These are phyloP conservation scores for Eunapius fragilis DNA, from an alignment of 37 sponge, comb jelly and placozoan species.

Conservation along the genomic window DNA sequence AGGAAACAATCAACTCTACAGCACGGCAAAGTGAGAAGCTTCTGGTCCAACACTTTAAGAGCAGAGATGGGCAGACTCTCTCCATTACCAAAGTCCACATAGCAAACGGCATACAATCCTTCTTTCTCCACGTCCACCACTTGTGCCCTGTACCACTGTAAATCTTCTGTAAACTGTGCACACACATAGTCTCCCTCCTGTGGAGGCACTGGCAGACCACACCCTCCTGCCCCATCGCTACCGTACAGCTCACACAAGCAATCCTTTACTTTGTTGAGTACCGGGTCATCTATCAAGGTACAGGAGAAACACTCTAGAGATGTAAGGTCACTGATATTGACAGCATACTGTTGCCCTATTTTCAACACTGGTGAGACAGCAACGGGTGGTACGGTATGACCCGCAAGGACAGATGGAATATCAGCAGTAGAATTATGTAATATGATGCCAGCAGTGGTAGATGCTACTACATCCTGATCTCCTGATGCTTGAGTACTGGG, in stretches of 20 bases:
- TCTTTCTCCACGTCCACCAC: neutral
- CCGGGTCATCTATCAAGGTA: slow-evolving; percentile 1
- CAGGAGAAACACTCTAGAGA: slow-evolving; percentile 25
- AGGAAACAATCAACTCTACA: slow-evolving; percentile 58
- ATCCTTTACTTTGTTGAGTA: neutral
- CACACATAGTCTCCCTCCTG: slow-evolving; percentile 36
- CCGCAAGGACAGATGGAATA: no score
- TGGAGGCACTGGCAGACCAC: neutral
- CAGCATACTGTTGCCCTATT: neutral
- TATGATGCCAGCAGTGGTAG: no score
- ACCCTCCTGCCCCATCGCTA: no score
- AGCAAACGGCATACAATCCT: slow-evolving; percentile 42
- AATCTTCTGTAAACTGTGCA: slow-evolving; percentile 57
- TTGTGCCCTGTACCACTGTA: slow-evolving; percentile 57
- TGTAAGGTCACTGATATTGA: neutral
- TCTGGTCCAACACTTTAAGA: slow-evolving; percentile 7
- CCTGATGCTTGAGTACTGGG: no score
- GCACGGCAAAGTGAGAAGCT: slow-evolving; percentile 23
- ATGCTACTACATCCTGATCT: no score
- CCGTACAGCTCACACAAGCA: neutral
- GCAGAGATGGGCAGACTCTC: slow-evolving; percentile 33
- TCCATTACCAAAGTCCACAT: slow-evolving; percentile 79
- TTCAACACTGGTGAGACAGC: neutral
- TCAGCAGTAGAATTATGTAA: no score
- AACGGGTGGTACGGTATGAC: no score